Base-by-base conservation (phyloP, 2,888 invertebrate species). In the Isotomurus palustris region DNA sequence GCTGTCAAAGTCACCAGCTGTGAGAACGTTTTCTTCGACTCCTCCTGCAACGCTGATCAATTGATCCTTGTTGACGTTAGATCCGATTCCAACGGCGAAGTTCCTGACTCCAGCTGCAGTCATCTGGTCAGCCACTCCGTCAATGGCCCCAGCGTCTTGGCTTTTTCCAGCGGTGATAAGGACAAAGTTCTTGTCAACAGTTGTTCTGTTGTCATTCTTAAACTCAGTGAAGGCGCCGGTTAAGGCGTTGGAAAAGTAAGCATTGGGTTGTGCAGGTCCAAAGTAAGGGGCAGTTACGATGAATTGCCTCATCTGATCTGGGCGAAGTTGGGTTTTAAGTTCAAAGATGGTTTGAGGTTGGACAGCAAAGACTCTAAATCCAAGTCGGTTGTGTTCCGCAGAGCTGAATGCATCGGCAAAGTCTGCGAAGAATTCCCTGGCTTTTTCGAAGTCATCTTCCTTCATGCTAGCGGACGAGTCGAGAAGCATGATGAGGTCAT, bases 391-490 rank as follows among this genome's bases (percentile, higher is more conserved):
- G 5, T 25, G n/a, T 6, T 44, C 19, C 25, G 51, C 51, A 14
- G 32, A 45, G 2, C 38, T 45, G 44, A 53, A 59, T 12, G 59
- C 47, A 1, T 17, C 10, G 14, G 59, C 50, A 0, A 59, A 35
- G 32, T 25, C 45, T 1, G 36, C 38, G 1, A 45, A 24, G 21
- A 59, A 59, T 12, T 55, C 50, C n/a, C 47, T 24, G 17, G 55
- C 47, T 8, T 22, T 19, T 29, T 10, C 1, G 32, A 32, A 59
- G 10, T 52, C 28, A 1, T 5, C 43, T 21, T 36, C 10, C 1
- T 47, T 47, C 29, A 59, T 47, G 19, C 47, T 55, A 24, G 54
- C 47, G n/a, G 59, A 53, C 24, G 54, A 44, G 24, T 59, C 59
- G n/a, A 59, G 38, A 1, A 47, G 51, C 5, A 59, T 51, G 3